A percentile compares a stretch with the other conserved stretches of the same genome.
Evolutionary conservation across 23 tunicate genomes (phyloP).

Genomic region (Styela clava): DNA sequence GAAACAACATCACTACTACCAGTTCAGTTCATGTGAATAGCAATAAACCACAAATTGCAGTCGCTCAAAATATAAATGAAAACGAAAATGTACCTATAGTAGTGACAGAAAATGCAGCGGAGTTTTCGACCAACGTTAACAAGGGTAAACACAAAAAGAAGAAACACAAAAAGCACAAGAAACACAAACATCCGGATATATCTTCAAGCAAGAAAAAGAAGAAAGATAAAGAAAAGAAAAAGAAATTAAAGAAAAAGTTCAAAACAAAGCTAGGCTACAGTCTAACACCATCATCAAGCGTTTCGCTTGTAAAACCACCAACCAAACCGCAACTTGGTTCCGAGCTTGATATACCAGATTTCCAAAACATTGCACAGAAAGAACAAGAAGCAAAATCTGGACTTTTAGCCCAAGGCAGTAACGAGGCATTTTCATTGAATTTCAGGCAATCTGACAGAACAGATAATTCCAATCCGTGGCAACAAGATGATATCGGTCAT

Average conservation of each 20-base stretch:
- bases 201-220: slow-evolving; percentile 44
- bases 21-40: too few relatives aligned
- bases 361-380: background rate
- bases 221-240: slow-evolving; percentile 68
- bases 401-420: background rate
- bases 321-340: background rate
- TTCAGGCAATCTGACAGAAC: slow-evolving; percentile 9
- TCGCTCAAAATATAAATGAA: too few relatives aligned
- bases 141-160: slow-evolving; percentile 81
- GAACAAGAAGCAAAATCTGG: background rate
- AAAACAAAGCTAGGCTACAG: slow-evolving; percentile 26
- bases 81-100: too few relatives aligned
- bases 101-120: too few relatives aligned
- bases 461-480: background rate
- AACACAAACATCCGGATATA: slow-evolving; percentile 30
- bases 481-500: slow-evolving; percentile 24
- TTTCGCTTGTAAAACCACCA: slow-evolving; percentile 13
- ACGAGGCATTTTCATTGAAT: background rate
- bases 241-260: slow-evolving; percentile 47
- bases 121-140: too few relatives aligned
- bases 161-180: slow-evolving; percentile 67
- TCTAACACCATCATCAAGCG: slow-evolving; percentile 17
- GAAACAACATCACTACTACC: too few relatives aligned
- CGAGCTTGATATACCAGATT: background rate
- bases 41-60: too few relatives aligned